phyloP scores from a whole-genome alignment of 64 coral and sea anemone genomes.

The Anthopleura sola region DNA sequence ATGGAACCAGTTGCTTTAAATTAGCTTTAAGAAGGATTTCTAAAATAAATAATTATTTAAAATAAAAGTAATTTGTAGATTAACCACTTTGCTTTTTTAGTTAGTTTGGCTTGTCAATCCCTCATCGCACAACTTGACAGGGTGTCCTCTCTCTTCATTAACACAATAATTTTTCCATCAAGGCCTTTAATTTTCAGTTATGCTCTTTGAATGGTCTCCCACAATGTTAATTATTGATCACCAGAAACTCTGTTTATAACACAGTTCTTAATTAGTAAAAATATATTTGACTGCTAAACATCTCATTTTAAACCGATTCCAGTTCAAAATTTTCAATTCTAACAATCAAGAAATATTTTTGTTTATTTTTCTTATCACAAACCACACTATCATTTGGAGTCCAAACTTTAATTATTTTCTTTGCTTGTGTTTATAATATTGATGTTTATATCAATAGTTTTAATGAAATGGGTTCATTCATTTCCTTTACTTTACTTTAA shows the following conservation, averaged over 20 bases:
- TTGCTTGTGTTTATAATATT: background rate
- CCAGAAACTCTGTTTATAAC: background rate
- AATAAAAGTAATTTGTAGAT: background rate
- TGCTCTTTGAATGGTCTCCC: background rate
- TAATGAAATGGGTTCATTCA: background rate
- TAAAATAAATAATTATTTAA: background rate
- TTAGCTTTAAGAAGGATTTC: background rate
- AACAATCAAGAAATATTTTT: background rate
- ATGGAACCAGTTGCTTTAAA: background rate
- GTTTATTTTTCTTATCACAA: background rate
- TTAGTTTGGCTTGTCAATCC: background rate
- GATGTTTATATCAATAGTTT: background rate
- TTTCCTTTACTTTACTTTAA: background rate
- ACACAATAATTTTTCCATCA: background rate
- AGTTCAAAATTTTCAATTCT: background rate
- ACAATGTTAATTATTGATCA: constrained; percentile 9
- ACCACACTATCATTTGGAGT: background rate
- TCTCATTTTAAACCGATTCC: background rate
- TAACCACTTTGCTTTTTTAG: background rate
- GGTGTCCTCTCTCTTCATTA: background rate
- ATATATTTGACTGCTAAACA: background rate
- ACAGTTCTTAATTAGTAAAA: background rate
- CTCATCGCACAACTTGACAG: background rate
- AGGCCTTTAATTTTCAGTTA: background rate
- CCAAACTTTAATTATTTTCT: background rate